Evolutionary conservation across 2,888 invertebrate genomes (phyloP).

Genomic region (Tetanocera ferruginea): DNA sequence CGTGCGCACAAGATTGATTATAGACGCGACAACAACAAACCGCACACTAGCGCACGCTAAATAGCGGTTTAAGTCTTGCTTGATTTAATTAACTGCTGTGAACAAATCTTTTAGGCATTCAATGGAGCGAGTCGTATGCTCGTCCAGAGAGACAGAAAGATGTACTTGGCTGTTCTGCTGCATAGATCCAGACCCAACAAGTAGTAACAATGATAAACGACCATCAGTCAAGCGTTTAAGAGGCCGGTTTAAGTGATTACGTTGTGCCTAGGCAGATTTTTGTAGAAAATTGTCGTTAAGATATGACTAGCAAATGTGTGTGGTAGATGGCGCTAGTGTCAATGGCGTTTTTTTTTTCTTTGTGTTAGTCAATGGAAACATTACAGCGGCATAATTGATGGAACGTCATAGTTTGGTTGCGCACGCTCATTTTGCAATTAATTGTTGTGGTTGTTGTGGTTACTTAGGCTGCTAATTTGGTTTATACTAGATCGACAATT

Average conservation of each 20-base stretch:
- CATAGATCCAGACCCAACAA: not conserved
- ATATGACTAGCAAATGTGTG: not conserved
- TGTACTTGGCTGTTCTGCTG: not conserved
- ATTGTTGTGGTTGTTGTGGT: not conserved
- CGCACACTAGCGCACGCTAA: conserved; percentile 7
- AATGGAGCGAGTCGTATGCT: not conserved
- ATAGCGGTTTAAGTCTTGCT: conserved; percentile 42
- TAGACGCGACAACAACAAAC: conserved; percentile 42
- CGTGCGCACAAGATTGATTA: conserved; percentile 50
- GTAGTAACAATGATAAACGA: conserved; percentile 44
- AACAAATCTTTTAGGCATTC: not conserved
- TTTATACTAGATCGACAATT: too few relatives aligned
- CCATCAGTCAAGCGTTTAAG: conserved; percentile 48
- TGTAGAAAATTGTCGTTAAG: not conserved
- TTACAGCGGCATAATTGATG: not conserved
- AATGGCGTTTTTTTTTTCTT: not conserved
- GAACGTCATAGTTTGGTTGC: not conserved
- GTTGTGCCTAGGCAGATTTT: not conserved
- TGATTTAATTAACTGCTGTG: conserved; percentile 56
- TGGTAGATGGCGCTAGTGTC: conserved; percentile 13
- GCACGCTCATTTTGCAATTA: not conserved
- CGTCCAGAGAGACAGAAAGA: not conserved
- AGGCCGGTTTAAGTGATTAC: not conserved
- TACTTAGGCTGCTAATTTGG: not conserved
- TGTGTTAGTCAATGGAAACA: not conserved